Base-by-base conservation (phyloP, 2,797 vertebrate species). In the Lagocephalus sceleratus region DNA sequence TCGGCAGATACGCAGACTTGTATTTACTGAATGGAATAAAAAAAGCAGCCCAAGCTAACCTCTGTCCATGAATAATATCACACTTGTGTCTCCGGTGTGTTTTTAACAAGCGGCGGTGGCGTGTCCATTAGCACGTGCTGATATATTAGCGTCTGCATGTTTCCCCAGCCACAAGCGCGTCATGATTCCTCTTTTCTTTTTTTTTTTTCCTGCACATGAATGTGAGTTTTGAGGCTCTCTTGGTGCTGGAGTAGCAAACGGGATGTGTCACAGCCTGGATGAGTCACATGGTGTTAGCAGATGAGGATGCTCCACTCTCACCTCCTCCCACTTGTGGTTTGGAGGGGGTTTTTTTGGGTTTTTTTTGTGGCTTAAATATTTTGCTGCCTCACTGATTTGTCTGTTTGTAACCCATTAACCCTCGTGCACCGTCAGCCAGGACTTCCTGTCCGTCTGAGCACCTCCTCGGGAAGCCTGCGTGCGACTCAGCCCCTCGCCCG, bases 361-460 rank as follows among this genome's bases (percentile, higher is more conserved):
- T 48, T 15, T 19, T 20, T n/a, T 23, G 5, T 5, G 2, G n/a
- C 23, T 42, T 20, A 19, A 11, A 11, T 48, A 12, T 17, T 3
- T 23, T 20, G 5, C 4, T 3, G n/a, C 23, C 20, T 14, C 20
- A 9, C 19, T 63, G 10, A 84, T 82, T 82, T 82, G 61, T 81
- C 80, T 86, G 65, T 82, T 76, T 71, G 67, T 35, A 39, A 23
- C 49, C 35, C 57, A 76, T 73, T 65, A 57, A 56, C 55, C 43
- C 53, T 56, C 16, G 39, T 46, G 57, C 57, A 63, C 60, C 59
- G 51, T 51, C 47, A 61, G 21, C 51, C 12, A 20, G 41, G 57
- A 79, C 77, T 79, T 73, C 66, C 66, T 78, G 58, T 54, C 70
- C 68, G 78, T 66, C 66, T 75, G 71, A 72, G 79, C 73, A 58